Base-by-base conservation (phyloP, 2,797 vertebrate genomes). In the Cossypha heuglini region DNA sequence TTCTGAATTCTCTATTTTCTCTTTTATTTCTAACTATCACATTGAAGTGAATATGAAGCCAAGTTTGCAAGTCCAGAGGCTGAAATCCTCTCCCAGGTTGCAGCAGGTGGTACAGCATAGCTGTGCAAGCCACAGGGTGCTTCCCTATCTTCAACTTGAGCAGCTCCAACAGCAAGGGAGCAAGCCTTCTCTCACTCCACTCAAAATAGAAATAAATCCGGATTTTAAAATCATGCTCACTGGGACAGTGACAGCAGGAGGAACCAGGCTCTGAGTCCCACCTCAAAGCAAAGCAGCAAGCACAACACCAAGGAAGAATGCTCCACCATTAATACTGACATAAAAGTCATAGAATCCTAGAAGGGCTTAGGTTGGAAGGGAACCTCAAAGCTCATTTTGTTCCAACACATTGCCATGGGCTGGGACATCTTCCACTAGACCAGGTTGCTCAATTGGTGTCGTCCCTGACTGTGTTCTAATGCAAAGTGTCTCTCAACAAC, bases 151-250 rank as follows among this genome's bases (percentile, higher is more conserved):
- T 52, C 63, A 75, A 37, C 63, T 6, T 18, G 7, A 48, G 24
- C 38, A 81, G 21, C 38, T 75, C 31, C 57, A 63, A 18, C 38
- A 51, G 16, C 57, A 58, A 80, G 31, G 48, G 16, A 43, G 12
- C 35, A 54, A 61, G 40, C n/a, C 19, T 61, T 10, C 55, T 29
- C 58, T 37, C 24, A 48, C 37, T 76, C 19, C 58, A 52, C 29
- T 69, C 51, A 29, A 71, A 71, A 76, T 0, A 76, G 64, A 59
- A 54, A n/a, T 12, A 64, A 59, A 48, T 28, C 16, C 40, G 37
- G 10, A 16, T 71, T 64, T 71, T 48, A 54, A 64, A 71, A 29
- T 8, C 0, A 0, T 42, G 33, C 26, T 80, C 22, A 21, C 0
- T 59, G 58, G 58, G 35, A 64, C 26, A 25, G 10, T 18, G 59